Conservation (phyloP, 2,113 vertebrate genomes). For the Melanocharis versteri region DNA sequence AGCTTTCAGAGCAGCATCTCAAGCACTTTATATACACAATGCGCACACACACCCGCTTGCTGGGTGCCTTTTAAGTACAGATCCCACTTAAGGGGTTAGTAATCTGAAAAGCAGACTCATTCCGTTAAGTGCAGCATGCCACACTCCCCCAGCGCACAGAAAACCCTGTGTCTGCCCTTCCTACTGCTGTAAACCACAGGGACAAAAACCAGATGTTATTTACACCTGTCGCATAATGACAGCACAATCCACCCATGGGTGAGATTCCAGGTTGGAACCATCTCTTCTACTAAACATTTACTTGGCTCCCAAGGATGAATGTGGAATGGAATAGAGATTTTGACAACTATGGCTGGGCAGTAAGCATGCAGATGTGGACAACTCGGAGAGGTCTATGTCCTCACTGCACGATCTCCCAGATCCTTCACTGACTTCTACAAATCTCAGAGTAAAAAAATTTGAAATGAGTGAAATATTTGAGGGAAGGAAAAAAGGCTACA, state of each 20-base stretch:
- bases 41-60: conserved; percentile 2
- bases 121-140: not conserved
- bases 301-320: not conserved
- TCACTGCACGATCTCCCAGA: not conserved
- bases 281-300: not conserved
- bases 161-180: not conserved
- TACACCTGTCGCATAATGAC: not conserved
- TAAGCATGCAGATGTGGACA: not conserved
- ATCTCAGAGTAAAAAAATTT: not conserved
- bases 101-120: conserved; percentile 38
- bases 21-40: conserved; percentile 50
- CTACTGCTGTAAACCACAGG: not conserved
- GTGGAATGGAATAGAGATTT: not conserved
- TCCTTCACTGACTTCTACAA: not conserved
- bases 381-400: not conserved
- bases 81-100: conserved; percentile 41
- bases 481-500: not conserved
- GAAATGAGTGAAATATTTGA: not conserved
- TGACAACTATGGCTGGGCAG: not conserved
- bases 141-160: not conserved
- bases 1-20: conserved; percentile 56
- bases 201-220: not conserved
- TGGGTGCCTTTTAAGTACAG: conserved; percentile 60
- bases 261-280: not conserved
- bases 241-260: not conserved